phyloP scores from a whole-genome alignment of 2,113 vertebrate genomes.

The Pseudois nayaur region DNA sequence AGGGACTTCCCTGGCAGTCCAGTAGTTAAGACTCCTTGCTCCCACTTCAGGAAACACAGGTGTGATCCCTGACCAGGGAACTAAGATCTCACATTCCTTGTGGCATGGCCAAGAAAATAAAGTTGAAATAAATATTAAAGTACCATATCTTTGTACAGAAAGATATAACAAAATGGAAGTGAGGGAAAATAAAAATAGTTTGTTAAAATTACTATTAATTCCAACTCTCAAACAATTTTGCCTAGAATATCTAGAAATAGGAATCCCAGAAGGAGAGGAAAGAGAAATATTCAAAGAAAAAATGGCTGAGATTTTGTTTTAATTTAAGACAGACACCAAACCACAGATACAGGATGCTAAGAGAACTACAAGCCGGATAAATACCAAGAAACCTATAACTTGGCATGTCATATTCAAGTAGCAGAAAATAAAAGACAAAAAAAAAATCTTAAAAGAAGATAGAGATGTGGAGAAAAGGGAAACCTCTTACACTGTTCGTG shows the following conservation, averaged over 20 bases:
- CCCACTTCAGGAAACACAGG: background rate
- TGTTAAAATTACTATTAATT: background rate
- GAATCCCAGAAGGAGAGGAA: background rate
- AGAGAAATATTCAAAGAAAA: background rate
- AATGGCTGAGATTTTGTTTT: background rate
- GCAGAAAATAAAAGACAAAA: background rate
- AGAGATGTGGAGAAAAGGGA: background rate
- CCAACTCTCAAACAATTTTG: background rate
- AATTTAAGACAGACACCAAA: background rate
- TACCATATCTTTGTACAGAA: background rate
- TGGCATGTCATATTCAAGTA: background rate
- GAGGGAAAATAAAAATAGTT: background rate
- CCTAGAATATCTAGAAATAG: background rate
- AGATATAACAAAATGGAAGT: background rate
- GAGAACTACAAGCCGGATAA: background rate
- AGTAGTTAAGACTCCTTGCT: background rate
- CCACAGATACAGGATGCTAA: background rate
- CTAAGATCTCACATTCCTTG: background rate
- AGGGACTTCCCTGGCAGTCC: background rate
- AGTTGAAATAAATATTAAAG: background rate
- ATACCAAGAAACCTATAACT: background rate
- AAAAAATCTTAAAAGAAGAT: background rate
- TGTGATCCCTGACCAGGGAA: background rate
- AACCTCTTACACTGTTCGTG: background rate
- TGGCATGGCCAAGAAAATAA: background rate